Percentiles rank a stretch among this genome's conserved stretches.
Evolutionary conservation across 2,113 vertebrate species (phyloP).

Genomic region (Cnemophilus loriae): DNA sequence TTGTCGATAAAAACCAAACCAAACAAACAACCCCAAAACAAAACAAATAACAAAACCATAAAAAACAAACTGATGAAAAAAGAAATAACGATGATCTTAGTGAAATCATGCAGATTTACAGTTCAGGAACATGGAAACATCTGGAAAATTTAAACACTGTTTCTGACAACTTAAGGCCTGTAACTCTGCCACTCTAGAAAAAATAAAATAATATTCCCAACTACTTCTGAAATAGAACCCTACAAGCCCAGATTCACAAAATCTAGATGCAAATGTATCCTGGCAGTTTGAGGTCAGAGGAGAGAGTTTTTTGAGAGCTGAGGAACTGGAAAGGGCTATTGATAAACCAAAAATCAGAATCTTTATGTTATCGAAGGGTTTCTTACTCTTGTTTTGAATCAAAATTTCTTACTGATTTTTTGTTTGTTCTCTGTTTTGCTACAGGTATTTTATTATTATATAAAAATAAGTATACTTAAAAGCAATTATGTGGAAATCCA

Average conservation of each 20-base stretch:
- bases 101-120: slow-evolving; percentile 14
- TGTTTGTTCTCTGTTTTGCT: not conserved
- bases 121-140: not conserved
- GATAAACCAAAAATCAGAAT: not conserved
- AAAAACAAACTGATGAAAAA: not conserved
- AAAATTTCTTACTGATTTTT: not conserved
- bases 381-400: not conserved
- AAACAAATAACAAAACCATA: not conserved
- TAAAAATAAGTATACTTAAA: not conserved
- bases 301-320: not conserved
- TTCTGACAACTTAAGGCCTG: slow-evolving; percentile 27
- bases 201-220: slow-evolving; percentile 37
- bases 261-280: not conserved
- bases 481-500: not conserved
- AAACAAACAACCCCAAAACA: not conserved
- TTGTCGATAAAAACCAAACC: not conserved
- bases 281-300: not conserved
- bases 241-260: not conserved
- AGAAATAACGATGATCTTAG: not conserved
- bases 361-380: not conserved
- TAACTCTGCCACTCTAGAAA: slow-evolving; percentile 28
- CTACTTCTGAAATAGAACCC: slow-evolving; percentile 6
- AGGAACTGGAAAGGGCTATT: not conserved
- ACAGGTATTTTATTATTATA: not conserved
- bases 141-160: slow-evolving; percentile 49